Percentiles rank a stretch among this genome's conserved stretches.
phyloP scores from a whole-genome alignment of 2,113 vertebrate genomes.

The Ibidorhyncha struthersii region DNA sequence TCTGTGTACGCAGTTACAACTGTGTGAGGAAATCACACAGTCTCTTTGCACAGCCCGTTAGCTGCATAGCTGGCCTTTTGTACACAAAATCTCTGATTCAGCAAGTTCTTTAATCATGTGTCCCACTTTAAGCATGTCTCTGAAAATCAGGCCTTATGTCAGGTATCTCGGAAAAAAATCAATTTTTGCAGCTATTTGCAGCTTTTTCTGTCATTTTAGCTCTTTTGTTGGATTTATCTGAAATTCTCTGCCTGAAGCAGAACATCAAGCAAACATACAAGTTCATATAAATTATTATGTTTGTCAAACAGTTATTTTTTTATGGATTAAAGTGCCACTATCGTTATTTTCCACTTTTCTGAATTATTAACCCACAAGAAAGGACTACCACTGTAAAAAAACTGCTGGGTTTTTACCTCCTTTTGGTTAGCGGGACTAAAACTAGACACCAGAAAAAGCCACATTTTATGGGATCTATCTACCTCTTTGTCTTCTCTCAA shows the following conservation, averaged over 20 bases:
- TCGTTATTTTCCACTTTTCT: not conserved
- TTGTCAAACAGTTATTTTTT: not conserved
- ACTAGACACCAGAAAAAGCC: not conserved
- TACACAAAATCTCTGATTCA: constrained; percentile 56
- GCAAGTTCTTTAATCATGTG: constrained; percentile 30
- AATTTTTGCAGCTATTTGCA: not conserved
- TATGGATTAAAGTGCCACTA: not conserved
- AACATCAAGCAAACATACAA: not conserved
- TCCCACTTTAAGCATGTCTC: not conserved
- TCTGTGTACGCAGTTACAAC: not conserved
- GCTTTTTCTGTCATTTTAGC: not conserved
- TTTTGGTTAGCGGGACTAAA: not conserved
- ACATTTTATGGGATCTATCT: not conserved
- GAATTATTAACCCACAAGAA: not conserved
- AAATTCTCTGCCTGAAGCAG: not conserved
- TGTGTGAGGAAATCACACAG: not conserved
- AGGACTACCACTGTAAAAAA: not conserved
- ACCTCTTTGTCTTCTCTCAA: not conserved
- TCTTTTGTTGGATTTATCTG: not conserved
- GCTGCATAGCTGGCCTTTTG: constrained; percentile 56
- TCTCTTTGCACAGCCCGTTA: constrained; percentile 9
- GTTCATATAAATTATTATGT: not conserved
- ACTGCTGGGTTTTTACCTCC: not conserved
- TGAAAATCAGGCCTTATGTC: not conserved
- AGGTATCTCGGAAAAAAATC: constrained; percentile 2